Conservation (phyloP, 2,113 vertebrate species). For the Panthera uncia region DNA sequence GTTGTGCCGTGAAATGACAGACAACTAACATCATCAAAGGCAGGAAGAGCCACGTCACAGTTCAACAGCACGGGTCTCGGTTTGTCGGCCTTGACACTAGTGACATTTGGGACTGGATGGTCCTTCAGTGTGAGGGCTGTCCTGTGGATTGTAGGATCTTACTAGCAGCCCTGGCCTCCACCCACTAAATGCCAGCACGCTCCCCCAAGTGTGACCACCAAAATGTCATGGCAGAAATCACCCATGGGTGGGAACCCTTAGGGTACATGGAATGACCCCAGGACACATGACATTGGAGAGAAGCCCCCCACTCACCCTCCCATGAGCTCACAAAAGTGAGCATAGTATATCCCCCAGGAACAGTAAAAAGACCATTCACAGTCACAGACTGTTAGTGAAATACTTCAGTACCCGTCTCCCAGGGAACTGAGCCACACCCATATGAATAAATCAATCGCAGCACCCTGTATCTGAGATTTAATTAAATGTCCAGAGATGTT, state of each 20-base stretch:
- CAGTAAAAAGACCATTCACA: not conserved
- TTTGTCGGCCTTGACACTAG: accelerated
- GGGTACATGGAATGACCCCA: accelerated
- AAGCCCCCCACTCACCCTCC: not conserved
- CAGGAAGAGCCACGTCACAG: not conserved
- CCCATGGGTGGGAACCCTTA: too few species aligned
- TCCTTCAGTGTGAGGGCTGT: accelerated
- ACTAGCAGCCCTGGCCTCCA: accelerated
- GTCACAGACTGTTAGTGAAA: accelerated
- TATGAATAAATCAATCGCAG: accelerated
- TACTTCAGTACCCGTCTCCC: not conserved
- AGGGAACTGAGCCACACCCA: too few species aligned
- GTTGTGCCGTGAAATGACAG: not conserved
- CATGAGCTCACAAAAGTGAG: not conserved
- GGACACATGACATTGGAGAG: not conserved
- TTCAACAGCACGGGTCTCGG: accelerated
- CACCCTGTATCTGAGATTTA: not conserved
- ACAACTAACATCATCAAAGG: not conserved
- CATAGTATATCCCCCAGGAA: accelerated
- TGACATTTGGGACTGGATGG: accelerated
- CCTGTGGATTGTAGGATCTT: accelerated
- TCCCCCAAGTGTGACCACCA: accelerated
- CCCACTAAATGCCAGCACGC: accelerated
- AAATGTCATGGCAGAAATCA: not conserved
- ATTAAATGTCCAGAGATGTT: not conserved